A percentile compares a stretch with the other conserved stretches of the same genome.
Evolutionary conservation across 92 coral and sea anemone species (phyloP).

Genomic region (Pocillopora meandrina): DNA sequence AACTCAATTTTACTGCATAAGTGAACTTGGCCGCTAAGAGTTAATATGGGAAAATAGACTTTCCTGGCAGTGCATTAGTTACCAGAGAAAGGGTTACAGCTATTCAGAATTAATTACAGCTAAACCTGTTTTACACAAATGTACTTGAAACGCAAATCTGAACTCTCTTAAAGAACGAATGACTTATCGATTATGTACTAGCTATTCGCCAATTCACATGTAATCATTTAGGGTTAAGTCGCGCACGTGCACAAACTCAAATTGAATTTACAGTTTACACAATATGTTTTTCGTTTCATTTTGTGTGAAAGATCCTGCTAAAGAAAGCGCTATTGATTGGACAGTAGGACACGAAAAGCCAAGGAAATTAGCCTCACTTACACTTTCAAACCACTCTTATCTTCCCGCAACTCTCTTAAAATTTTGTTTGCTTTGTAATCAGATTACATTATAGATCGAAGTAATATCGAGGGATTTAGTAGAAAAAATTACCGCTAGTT

Average conservation of each 20-base stretch:
- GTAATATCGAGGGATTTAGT: conserved; percentile 41
- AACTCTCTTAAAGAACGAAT: conserved; percentile 4
- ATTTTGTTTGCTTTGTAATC: conserved; percentile 50
- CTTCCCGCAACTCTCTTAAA: conserved; percentile 20
- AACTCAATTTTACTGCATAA: not conserved
- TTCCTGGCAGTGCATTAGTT: conserved; percentile 9
- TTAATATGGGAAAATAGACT: conserved; percentile 1
- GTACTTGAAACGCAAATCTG: conserved; percentile 33
- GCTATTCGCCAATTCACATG: conserved; percentile 5
- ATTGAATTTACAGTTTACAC: conserved; percentile 2
- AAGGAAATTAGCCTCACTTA: conserved; percentile 42
- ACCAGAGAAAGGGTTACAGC: conserved; percentile 32
- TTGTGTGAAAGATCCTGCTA: not conserved
- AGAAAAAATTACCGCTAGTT: conserved; percentile 33
- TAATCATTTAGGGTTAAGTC: not conserved
- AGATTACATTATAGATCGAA: conserved; percentile 15
- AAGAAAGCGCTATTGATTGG: conserved; percentile 6
- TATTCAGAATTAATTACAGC: conserved; percentile 19
- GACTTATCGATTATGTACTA: conserved; percentile 13
- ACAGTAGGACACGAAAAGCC: conserved; percentile 30
- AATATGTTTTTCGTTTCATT: not conserved
- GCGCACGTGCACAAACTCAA: conserved; percentile 11
- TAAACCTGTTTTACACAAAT: conserved; percentile 19
- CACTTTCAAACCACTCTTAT: conserved; percentile 8
- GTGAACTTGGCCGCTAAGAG: not conserved